phyloP scores from a whole-genome alignment of 2,797 vertebrate genomes.

The Premnoplex brunnescens region DNA sequence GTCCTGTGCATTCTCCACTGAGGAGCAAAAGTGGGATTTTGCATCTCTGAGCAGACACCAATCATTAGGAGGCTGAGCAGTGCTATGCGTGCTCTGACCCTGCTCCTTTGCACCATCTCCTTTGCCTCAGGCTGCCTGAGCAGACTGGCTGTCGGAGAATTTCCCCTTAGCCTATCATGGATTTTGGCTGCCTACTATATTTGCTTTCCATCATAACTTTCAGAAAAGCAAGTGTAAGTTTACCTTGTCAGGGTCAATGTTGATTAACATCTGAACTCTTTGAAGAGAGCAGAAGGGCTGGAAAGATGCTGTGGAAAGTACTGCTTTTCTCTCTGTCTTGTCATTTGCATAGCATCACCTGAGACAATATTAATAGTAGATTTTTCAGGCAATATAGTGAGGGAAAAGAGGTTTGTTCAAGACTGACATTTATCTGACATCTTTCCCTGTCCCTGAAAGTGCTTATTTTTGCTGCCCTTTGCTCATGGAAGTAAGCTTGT shows the following conservation, averaged over 20 bases:
- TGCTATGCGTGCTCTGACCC: neutral
- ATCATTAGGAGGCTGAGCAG: neutral
- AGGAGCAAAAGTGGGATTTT: neutral
- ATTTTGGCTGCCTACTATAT: neutral
- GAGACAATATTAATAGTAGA: neutral
- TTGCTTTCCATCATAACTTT: neutral
- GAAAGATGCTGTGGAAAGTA: neutral
- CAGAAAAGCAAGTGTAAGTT: neutral
- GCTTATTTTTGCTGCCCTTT: constrained; percentile 33
- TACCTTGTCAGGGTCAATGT: neutral
- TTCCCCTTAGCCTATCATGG: accelerated
- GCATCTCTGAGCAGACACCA: neutral
- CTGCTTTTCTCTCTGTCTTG: neutral
- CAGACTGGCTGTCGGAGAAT: neutral
- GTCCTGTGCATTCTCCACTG: neutral
- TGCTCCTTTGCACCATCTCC: neutral
- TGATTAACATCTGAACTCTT: neutral
- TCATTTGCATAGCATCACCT: neutral
- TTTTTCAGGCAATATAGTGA: neutral
- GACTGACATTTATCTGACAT: neutral
- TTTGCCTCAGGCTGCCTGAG: neutral
- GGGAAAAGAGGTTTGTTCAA: neutral
- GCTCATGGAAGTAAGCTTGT: neutral
- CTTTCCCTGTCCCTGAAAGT: neutral
- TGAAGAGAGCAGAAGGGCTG: neutral